phyloP scores from a whole-genome alignment of 2,113 vertebrate species.

The Oryzias melastigma region DNA sequence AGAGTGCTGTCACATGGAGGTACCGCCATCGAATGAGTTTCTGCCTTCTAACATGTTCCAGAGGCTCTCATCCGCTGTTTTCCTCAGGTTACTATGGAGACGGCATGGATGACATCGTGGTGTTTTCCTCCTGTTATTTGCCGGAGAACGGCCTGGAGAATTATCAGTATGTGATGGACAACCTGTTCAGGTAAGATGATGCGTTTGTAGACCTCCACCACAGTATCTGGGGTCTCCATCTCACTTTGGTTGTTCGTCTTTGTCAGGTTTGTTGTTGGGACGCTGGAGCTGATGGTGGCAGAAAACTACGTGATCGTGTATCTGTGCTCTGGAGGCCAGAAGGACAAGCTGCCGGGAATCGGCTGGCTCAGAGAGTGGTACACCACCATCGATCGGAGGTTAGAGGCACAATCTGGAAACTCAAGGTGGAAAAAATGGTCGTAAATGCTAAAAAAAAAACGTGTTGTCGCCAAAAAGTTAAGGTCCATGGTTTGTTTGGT shows the following conservation, averaged over 20 bases:
- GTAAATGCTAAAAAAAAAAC: no score
- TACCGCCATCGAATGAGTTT: conserved; percentile 31
- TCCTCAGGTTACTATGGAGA: conserved; percentile 82
- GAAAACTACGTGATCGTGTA: conserved; percentile 83
- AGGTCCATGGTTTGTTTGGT: no score
- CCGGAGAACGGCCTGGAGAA: conserved; percentile 75
- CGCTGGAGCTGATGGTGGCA: conserved; percentile 80
- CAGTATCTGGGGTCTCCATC: no score
- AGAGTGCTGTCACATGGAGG: conserved; percentile 82
- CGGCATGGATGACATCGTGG: conserved; percentile 78
- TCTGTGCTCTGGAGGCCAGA: conserved; percentile 76
- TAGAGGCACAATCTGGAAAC: background rate
- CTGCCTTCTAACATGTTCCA: background rate
- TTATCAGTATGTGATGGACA: conserved; percentile 83
- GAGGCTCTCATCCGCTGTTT: conserved; percentile 1
- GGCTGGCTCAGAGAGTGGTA: conserved; percentile 83
- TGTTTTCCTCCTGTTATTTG: conserved; percentile 84
- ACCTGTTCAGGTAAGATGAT: conserved; percentile 80
- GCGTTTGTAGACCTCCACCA: background rate
- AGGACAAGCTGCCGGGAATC: conserved; percentile 77
- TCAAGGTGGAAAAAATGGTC: background rate
- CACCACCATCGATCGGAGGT: conserved; percentile 71
- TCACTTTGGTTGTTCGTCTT: background rate
- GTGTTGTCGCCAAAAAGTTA: no score
- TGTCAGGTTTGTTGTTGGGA: conserved; percentile 80